Evolutionary conservation across 2,888 invertebrate genomes (phyloP), one percentile per base, ranked within the genome.

Genomic region (Dryobotodes eremita): DNA sequence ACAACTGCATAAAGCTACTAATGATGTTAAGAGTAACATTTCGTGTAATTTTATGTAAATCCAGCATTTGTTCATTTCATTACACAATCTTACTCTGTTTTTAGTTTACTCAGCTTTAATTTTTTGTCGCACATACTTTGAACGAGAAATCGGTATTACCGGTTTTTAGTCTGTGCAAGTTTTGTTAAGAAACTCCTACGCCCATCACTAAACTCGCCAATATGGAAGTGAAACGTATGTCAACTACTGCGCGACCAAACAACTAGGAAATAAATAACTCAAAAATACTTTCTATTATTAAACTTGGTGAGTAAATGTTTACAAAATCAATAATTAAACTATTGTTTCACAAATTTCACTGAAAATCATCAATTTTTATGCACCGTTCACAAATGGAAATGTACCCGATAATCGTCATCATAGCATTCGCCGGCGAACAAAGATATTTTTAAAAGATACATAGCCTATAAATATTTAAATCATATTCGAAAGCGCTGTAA

Each of bases 141-240:
- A 48, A 59, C 13, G 11, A n/a, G 23, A 79, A 87, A 88, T 85
- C 89, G 88, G 42, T 80, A 77, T 65, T 71, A 74, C n/a, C 86
- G 88, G 77, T 88, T 89, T 87, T 71, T 78, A 42, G 31, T 68
- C 69, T 53, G 64, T 61, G 68, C 31, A 65, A 73, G 26, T 65
- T 77, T n/a, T 59, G 64, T 48, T 86, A 62, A 65, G 62, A 86
- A 80, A 70, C 80, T 73, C 64, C 50, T 10, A 64, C 68, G 83
- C 53, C 66, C 89, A 91, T 84, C 95, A 94, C 95, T 96, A 94
- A 87, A 88, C 89, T 93, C 93, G 91, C 93, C 95, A 96, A 95
- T 94, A 96, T 96, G 96, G 96, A 94, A 95, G 95, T 94, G 93
- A 94, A 94, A 94, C 94, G 95, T 95, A 93, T 96, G 96, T 95